Evolutionary conservation across 1,140 invertebrate species (phyloP), one percentile per base, ranked within the genome.

Genomic region (Drosophila ercepeae): DNA sequence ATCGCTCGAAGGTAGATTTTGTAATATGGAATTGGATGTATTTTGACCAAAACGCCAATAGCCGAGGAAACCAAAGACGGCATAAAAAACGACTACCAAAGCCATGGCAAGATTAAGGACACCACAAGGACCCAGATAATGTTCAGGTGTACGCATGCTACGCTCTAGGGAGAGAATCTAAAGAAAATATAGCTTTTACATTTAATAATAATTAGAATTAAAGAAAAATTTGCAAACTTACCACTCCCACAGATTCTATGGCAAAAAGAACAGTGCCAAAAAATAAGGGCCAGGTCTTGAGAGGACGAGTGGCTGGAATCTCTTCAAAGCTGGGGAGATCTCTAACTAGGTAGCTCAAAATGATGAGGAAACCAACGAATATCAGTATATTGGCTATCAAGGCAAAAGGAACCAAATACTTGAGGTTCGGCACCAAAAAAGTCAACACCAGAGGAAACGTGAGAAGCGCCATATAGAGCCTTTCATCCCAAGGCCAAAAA

Each of bases 221-320:
- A 21, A 21, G 21, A 2, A 2, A 21, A 21, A 2, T 21, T 21
- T 4, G 2, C 2, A 2, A 13, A 46, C 67, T 46, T 32, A 73
- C 81, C 76, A 86, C 44, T 27, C 81, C 81, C 3, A 84, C 18
- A 0, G 81, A 52, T 34, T 79, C 72, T 3, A 69, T 53, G 41
- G 81, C 34, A 34, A 86, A 84, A 1, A 86, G 25, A 5, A 86
- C 19, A 0, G 72, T 79, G 14, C 81, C 81, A 23, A 84, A 86
- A 29, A 69, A 57, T 0, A 79, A 0, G 0, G 81, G 61, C 16
- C 49, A 58, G 1, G 65, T 42, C 1, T 19, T 39, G 7, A 54
- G 39, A 8, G 32, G 32, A 41, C 76, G 65, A 5, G 25, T 39
- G 5, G 75, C 54, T 1, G 6, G 9, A 19, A 78, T 61, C 5